Conservation (phyloP, 2,888 invertebrate species). For the Crepidodera aurea region DNA sequence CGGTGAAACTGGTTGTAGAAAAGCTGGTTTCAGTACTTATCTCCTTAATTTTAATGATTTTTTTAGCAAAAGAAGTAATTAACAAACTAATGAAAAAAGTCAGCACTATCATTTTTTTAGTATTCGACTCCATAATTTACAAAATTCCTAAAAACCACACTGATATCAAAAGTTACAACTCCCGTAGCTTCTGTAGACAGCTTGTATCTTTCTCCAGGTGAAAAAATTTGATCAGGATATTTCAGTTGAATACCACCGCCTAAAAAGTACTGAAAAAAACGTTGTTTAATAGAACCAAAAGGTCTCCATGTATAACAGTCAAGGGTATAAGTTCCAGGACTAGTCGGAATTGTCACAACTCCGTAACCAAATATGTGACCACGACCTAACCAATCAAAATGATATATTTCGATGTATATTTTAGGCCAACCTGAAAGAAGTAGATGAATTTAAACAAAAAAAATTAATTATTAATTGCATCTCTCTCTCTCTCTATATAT, state of each 20-base stretch:
- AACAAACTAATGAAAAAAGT: slow-evolving; percentile 9
- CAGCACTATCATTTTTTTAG: slow-evolving; percentile 51
- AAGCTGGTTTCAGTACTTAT: neutral
- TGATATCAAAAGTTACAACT: slow-evolving; percentile 73
- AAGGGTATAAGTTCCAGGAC: slow-evolving; percentile 80
- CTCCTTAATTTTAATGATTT: neutral
- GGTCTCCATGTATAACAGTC: slow-evolving; percentile 90
- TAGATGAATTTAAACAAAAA: too few relatives aligned
- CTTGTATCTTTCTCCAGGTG: slow-evolving; percentile 74
- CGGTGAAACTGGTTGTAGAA: neutral
- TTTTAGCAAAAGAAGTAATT: neutral
- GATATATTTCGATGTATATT: slow-evolving; percentile 92
- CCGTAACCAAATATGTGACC: slow-evolving; percentile 91
- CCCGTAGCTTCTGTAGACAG: slow-evolving; percentile 88
- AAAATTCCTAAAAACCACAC: slow-evolving; percentile 78
- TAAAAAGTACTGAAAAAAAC: slow-evolving; percentile 46
- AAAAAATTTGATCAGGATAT: slow-evolving; percentile 66
- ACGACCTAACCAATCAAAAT: slow-evolving; percentile 87
- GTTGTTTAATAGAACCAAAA: slow-evolving; percentile 64
- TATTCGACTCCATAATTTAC: slow-evolving; percentile 85
- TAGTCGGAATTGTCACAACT: slow-evolving; percentile 79
- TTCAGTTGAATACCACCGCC: slow-evolving; percentile 67
- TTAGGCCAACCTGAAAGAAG: slow-evolving; percentile 88
- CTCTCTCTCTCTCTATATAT: too few relatives aligned
- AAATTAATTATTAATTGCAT: too few relatives aligned